Evolutionary conservation across 2,113 vertebrate genomes (phyloP), one percentile per base, ranked within the genome.

Genomic region (Pheucticus melanocephalus): DNA sequence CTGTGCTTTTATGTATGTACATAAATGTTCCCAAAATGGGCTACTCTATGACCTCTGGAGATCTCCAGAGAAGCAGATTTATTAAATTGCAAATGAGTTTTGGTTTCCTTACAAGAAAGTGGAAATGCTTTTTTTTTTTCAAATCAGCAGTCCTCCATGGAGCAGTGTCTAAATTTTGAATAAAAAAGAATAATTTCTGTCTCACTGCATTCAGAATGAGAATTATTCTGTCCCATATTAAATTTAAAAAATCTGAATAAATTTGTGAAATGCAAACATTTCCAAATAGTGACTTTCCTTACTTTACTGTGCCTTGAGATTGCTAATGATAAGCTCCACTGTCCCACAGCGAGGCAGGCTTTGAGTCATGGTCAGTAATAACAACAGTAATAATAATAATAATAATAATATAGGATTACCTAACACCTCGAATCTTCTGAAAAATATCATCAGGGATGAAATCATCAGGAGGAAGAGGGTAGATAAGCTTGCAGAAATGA

Each of bases 181-280:
- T 50, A 57, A 60, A 84, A 45, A 60, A 86, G 40, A 48, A 45
- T 40, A 1, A 57, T 76, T 76, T 95, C 48, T 78, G 23, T 64
- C 69, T 79, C 1, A 0, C 31, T 88, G 40, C 48, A 33, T 87
- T 93, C 66, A 61, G 40, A 82, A 85, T 2, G 1, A 91, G 59
- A 82, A 85, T 64, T 13, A 28, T n/a, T 61, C 81, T 85, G 28
- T 82, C 50, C 37, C 15, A 13, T 40, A 47, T 77, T 90, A 75
- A 42, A 61, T 51, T 86, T 2, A 51, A 81, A 51, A 82, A 60
- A 45, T 57, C 20, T 72, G 9, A 90, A 35, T 23, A 71, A 14
- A 61, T 88, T 63, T 82, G 12, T 79, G 90, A 88, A 88, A 81
- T 64, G 22, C 14, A 68, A 81, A 68, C 31, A 33, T 87, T 96